Conservation (phyloP, 2,113 vertebrate genomes). For the Ibidorhyncha struthersii region DNA sequence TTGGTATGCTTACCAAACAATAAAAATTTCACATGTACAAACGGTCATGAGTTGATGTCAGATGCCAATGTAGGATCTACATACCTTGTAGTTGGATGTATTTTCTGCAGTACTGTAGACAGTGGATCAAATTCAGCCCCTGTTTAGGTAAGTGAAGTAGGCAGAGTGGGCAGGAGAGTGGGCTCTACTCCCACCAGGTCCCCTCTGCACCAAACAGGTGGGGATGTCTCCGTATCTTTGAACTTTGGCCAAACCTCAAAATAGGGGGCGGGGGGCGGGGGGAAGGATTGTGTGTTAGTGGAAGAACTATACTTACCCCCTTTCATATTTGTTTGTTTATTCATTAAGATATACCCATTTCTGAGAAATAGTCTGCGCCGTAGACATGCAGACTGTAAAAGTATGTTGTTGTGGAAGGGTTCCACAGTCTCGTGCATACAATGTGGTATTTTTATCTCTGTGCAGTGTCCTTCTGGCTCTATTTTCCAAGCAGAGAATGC, state of each 20-base stretch:
- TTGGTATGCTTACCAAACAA: neutral
- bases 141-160: neutral
- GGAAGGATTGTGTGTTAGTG: neutral
- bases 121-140: neutral
- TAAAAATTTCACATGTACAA: neutral
- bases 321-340: slow-evolving; percentile 16
- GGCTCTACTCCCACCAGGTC: neutral
- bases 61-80: neutral
- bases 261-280: neutral
- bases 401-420: neutral
- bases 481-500: neutral
- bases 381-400: neutral
- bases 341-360: neutral
- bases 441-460: neutral
- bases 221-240: neutral
- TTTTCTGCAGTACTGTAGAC: neutral
- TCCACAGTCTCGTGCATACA: neutral
- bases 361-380: neutral
- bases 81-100: neutral
- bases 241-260: neutral
- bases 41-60: neutral
- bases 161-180: neutral
- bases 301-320: neutral
- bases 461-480: neutral
- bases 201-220: neutral